phyloP scores from a whole-genome alignment of 2,113 vertebrate genomes.

The Holacanthus passer region DNA sequence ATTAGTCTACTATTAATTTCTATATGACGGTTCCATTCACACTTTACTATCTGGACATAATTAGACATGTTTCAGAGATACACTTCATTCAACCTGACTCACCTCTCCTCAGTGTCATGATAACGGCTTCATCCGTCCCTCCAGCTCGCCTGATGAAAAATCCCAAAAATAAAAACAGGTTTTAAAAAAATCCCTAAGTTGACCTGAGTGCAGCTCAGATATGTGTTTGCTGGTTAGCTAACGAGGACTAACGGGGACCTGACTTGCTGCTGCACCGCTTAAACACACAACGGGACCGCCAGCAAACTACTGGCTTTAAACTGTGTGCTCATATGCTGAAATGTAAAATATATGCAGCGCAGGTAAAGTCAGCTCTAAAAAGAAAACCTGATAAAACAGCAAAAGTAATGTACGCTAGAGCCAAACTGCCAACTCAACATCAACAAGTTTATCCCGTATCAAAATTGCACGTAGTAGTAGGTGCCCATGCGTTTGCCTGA shows the following conservation, averaged over 20 bases:
- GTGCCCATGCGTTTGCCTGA: constrained; percentile 58
- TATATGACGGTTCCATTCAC: background rate
- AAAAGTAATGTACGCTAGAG: constrained; percentile 21
- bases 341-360: background rate
- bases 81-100: constrained; percentile 17
- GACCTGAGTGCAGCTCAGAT: background rate
- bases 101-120: constrained; percentile 92
- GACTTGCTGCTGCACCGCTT: background rate
- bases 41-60: background rate
- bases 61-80: background rate
- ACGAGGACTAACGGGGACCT: constrained; percentile 2
- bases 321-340: background rate
- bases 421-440: constrained; percentile 87
- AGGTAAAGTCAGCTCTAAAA: background rate
- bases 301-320: background rate
- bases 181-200: background rate
- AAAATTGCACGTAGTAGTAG: constrained; percentile 11
- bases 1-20: background rate
- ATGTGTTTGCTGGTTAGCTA: background rate
- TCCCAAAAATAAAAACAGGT: background rate
- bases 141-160: background rate
- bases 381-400: constrained; percentile 31
- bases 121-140: constrained; percentile 56
- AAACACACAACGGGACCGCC: background rate
- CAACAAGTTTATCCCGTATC: constrained; percentile 61